These are phyloP conservation scores for Perdita meconis DNA, from an alignment of 2,888 invertebrate genomes.

Conservation along the genomic window DNA sequence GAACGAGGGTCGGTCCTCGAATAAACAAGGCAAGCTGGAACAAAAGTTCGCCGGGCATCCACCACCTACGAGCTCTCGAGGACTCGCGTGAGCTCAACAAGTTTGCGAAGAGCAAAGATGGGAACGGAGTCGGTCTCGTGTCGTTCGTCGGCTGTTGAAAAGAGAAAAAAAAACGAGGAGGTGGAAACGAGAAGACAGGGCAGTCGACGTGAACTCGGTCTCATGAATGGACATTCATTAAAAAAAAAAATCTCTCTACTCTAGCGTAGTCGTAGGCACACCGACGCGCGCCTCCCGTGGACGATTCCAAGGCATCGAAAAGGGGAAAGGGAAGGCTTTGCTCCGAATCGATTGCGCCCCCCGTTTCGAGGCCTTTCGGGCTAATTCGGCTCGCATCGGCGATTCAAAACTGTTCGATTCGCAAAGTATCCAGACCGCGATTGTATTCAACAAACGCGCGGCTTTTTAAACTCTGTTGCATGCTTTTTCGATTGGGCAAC, in stretches of 20 bases:
- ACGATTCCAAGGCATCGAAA: slow-evolving; percentile 37
- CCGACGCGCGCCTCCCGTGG: slow-evolving; percentile 29
- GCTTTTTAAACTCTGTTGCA: not conserved
- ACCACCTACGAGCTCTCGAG: slow-evolving; percentile 19
- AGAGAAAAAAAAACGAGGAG: slow-evolving; percentile 1
- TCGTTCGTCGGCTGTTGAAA: slow-evolving; percentile 3
- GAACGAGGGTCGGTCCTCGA: slow-evolving; percentile 47
- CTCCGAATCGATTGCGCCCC: slow-evolving; percentile 70
- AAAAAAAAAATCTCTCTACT: slow-evolving; percentile 30
- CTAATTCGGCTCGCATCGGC: slow-evolving; percentile 71
- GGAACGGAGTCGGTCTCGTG: not conserved
- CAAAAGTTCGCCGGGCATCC: slow-evolving; percentile 42
- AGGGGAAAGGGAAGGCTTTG: slow-evolving; percentile 45
- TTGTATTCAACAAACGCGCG: slow-evolving; percentile 50
- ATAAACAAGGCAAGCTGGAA: slow-evolving; percentile 60
- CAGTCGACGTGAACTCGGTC: slow-evolving; percentile 12
- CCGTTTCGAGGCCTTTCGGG: slow-evolving; percentile 66
- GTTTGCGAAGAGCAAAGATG: slow-evolving; percentile 35
- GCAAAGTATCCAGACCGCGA: slow-evolving; percentile 55
- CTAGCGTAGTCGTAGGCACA: slow-evolving; percentile 28
- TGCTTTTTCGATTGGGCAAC: not conserved
- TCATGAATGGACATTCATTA: slow-evolving; percentile 66
- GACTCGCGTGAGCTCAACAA: slow-evolving; percentile 46
- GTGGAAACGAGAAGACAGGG: not conserved
- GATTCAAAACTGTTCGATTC: slow-evolving; percentile 72